Evolutionary conservation across 2,113 vertebrate genomes (phyloP), one percentile per base, ranked within the genome.

Genomic region (Thryonomys swinderianus): DNA sequence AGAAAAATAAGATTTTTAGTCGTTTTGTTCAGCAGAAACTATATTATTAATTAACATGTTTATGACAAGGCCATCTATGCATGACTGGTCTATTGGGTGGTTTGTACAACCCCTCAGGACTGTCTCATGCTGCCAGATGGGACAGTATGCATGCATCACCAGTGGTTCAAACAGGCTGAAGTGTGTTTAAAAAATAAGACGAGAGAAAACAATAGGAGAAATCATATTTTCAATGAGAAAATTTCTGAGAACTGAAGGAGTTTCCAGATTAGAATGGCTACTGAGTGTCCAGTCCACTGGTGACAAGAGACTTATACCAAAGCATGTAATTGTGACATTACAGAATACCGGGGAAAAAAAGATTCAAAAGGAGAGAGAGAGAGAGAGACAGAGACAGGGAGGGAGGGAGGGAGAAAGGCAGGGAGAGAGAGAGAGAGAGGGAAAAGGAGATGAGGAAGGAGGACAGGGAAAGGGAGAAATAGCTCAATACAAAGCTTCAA

Each of bases 161-260:
- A n/a, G 13, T 67, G 64, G 64, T 67, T 67, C 34, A n/a, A n/a
- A 32, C 32, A 32, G 17, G 34, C 64, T 62, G n/a, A n/a, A n/a
- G n/a, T n/a, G 55, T 55, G 34, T 10, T 37, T 71, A 71, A 71
- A 80, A 51, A 80, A 80, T 59, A n/a, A 73, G 37, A 78, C 51
- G 64, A 94, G 12, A 85, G 42, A 93, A 76, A 32, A 95, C 42
- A 82, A 59, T 14, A 14, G 4, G 45, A 85, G 13, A 91, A 90
- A 61, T 37, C 45, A 32, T 45, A 59, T 66, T 83, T 86, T 74
- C 83, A 42, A 23, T 80, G 51, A 95, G 88, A 59, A 55, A 92
- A 90, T 82, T 85, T 95, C 67, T 89, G 34, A 93, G 80, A 96
- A 93, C 30, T 78, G 48, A 88, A 91, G 55, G 42, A 73, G 5